Evolutionary conservation across 2,888 invertebrate species (phyloP).

Genomic region (Nysson spinosus): DNA sequence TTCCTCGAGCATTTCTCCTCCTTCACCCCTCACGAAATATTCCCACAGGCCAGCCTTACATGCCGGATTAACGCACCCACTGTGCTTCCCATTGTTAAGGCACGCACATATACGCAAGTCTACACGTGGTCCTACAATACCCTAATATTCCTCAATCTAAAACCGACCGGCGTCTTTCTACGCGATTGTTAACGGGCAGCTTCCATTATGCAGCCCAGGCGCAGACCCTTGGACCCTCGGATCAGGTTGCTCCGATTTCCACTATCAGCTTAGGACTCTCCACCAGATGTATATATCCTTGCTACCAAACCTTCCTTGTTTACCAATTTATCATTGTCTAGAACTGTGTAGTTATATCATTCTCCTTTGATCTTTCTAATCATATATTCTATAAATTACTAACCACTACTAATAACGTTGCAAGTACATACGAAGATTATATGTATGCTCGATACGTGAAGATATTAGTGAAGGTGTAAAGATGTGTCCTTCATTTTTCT

Average conservation of each 20-base stretch:
- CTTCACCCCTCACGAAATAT: constrained; percentile 54
- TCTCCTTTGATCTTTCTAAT: too few relatives aligned
- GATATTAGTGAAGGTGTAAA: too few relatives aligned
- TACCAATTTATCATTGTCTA: constrained; percentile 6
- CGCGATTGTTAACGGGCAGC: constrained; percentile 65
- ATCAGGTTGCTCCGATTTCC: constrained; percentile 67
- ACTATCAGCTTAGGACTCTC: constrained; percentile 46
- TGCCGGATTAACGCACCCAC: constrained; percentile 66
- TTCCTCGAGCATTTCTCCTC: constrained; percentile 18
- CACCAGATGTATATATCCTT: constrained; percentile 22
- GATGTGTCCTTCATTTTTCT: too few relatives aligned
- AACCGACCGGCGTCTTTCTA: constrained; percentile 63
- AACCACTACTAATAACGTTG: too few relatives aligned
- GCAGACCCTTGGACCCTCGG: constrained; percentile 58
- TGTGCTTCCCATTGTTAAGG: constrained; percentile 69
- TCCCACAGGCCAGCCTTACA: constrained; percentile 64
- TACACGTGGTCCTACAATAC: constrained; percentile 56
- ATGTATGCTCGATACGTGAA: too few relatives aligned
- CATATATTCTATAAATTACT: too few relatives aligned
- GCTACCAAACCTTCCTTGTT: constrained; percentile 17
- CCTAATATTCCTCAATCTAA: constrained; percentile 70
- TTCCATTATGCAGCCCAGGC: constrained; percentile 57
- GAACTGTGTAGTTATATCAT: too few relatives aligned
- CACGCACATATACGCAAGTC: constrained; percentile 39
- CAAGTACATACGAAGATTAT: too few relatives aligned